These are phyloP conservation scores for Hedya salicella DNA, from an alignment of 2,888 invertebrate species.

Conservation along the genomic window DNA sequence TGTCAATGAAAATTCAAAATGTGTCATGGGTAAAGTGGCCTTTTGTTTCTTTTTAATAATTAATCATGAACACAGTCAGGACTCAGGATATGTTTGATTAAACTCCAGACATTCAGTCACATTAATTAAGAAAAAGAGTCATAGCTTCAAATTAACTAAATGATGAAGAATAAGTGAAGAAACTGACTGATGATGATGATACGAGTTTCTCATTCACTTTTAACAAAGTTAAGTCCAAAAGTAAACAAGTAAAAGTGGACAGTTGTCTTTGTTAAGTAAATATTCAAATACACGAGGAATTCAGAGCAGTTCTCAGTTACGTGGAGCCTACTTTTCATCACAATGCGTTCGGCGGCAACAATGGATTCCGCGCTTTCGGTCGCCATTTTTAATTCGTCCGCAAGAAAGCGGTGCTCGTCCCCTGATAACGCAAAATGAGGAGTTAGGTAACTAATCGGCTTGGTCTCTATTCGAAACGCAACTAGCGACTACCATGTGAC, in stretches of 20 bases:
- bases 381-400: constrained; percentile 46
- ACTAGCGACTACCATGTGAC: background rate
- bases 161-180: background rate
- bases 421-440: constrained; percentile 44
- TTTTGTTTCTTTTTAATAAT: background rate
- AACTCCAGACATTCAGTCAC: background rate
- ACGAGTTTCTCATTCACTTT: background rate
- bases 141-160: background rate
- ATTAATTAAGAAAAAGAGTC: constrained; percentile 14
- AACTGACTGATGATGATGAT: background rate
- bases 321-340: constrained; percentile 41
- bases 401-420: constrained; percentile 44
- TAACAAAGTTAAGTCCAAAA: background rate
- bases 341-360: constrained; percentile 43
- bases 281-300: constrained; percentile 15
- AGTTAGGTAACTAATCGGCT: constrained; percentile 26
- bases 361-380: constrained; percentile 35
- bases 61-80: background rate
- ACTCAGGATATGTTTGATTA: background rate
- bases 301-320: constrained; percentile 27
- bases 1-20: background rate
- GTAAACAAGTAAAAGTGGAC: constrained; percentile 20
- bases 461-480: constrained; percentile 1
- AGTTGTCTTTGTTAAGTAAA: constrained; percentile 8
- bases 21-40: background rate